Evolutionary conservation across 2,797 vertebrate species (phyloP).

Genomic region (Chrysolophus pictus): DNA sequence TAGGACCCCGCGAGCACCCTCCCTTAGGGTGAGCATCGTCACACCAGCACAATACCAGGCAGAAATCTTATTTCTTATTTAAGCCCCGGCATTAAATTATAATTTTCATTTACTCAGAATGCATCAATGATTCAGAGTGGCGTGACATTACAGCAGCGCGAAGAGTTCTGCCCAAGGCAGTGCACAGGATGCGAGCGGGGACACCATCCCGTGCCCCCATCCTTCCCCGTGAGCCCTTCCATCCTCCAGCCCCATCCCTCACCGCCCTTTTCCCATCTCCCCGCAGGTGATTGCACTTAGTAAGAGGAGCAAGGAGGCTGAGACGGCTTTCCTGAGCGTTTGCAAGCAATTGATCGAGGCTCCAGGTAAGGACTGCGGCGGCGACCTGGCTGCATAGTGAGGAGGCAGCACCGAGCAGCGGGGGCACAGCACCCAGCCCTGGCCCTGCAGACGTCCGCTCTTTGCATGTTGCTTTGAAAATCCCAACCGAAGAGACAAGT

Average conservation of each 20-base stretch:
- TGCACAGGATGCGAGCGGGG: not conserved
- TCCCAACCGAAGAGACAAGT: slow-evolving; percentile 37
- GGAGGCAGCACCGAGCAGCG: not conserved
- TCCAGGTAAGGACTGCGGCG: slow-evolving; percentile 88
- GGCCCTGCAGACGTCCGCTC: not conserved
- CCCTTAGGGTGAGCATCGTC: not conserved
- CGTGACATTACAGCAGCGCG: not conserved
- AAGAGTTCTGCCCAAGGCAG: slow-evolving; percentile 43
- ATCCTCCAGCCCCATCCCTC: not conserved
- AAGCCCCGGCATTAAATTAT: slow-evolving; percentile 69
- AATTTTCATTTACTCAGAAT: slow-evolving; percentile 73
- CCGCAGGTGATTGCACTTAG: slow-evolving; percentile 95
- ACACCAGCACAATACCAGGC: not conserved
- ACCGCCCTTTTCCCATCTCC: slow-evolving; percentile 51
- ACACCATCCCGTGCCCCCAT: not conserved
- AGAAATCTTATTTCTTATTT: slow-evolving; percentile 73
- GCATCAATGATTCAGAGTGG: slow-evolving; percentile 63
- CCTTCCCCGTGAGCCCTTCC: not conserved
- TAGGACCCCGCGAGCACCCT: rapidly evolving
- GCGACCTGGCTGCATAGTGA: slow-evolving; percentile 50
- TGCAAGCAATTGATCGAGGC: slow-evolving; percentile 95
- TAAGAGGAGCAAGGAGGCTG: slow-evolving; percentile 98
- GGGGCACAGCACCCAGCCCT: not conserved
- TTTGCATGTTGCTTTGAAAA: slow-evolving; percentile 53
- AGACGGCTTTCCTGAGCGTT: slow-evolving; percentile 94